Base-by-base conservation (phyloP, 2,888 invertebrate genomes). In the Gastrophysa polygoni region DNA sequence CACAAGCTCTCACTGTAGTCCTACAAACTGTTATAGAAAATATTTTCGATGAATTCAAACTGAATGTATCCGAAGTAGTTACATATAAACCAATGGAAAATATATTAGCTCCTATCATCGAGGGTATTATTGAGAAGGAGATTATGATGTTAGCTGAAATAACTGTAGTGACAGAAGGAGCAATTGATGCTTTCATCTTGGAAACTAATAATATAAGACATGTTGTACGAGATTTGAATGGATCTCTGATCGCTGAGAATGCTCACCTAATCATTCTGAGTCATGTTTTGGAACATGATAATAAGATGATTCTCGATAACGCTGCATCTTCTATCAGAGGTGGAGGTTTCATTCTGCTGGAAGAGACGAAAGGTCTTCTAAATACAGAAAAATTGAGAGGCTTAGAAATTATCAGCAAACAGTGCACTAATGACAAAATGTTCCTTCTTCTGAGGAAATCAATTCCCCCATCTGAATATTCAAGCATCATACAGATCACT, bases 11-110 rank as follows among this genome's bases (percentile, higher is more conserved):
- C 8, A 86, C 88, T 0, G 85, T 87, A 47, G 82, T 87, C 60
- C 77, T 93, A 57, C 94, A 95, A 78, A 81, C 91, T 8, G 89
- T 90, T 18, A 80, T 90, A 29, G 96, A 96, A 83, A 96, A 96
- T 79, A 85, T 87, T 16, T 83, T 84, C 38, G 84, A 85, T 0
- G 85, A 88, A 10, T 79, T 89, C 2, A 91, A 91, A 75, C 80
- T 96, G 16, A 92, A 92, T 80, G 83, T 89, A 14, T 83, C 86
- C 11, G 95, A 96, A 84, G 82, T 89, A 5, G 86, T 85, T 52
- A 78, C 81, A 51, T 89, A 86, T 17, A 86, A 89, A 64, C 84
- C 87, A 56, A 82, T 87, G 0, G 92, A 92, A 76, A 85, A 87
- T 34, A 82, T 91, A 61, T 81, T 92, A 64, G 84, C 88, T 44